Conservation (phyloP, 2,797 vertebrate species). For the Neomorphus geoffroyi region DNA sequence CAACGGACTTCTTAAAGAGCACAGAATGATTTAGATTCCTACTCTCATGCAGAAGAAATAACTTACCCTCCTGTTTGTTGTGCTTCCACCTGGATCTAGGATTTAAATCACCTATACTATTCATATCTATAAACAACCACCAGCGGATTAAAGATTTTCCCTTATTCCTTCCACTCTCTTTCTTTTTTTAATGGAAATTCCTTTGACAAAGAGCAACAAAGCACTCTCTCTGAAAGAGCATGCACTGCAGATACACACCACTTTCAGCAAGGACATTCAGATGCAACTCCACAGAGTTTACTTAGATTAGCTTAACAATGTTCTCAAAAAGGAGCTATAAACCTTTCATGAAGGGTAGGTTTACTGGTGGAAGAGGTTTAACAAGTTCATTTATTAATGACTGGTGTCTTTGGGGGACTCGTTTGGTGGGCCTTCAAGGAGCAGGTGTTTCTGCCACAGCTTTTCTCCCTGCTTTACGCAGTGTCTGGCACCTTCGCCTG, state of each 20-base stretch:
- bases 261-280: slow-evolving; percentile 34
- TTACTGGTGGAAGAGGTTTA: slow-evolving; percentile 14
- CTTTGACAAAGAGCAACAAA: slow-evolving; percentile 44
- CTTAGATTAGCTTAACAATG: slow-evolving; percentile 30
- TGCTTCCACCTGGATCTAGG: background rate
- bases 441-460: slow-evolving; percentile 28
- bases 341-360: background rate
- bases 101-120: background rate
- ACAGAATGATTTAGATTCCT: slow-evolving; percentile 18
- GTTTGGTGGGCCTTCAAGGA: slow-evolving; percentile 14
- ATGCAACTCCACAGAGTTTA: background rate
- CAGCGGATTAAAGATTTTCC: slow-evolving; percentile 16
- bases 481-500: slow-evolving; percentile 9
- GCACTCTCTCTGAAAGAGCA: slow-evolving; percentile 32
- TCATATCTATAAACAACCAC: slow-evolving; percentile 28
- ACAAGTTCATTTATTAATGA: slow-evolving; percentile 19
- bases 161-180: background rate
- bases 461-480: background rate
- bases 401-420: slow-evolving; percentile 1
- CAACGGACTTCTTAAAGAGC: slow-evolving; percentile 21
- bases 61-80: background rate
- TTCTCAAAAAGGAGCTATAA: slow-evolving; percentile 36
- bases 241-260: background rate
- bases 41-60: slow-evolving; percentile 4
- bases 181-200: slow-evolving; percentile 41